A percentile compares a stretch with the other conserved stretches of the same genome.
These are phyloP conservation scores for Crocidura indochinensis DNA, from an alignment of 2,797 vertebrate species.

Conservation along the genomic window DNA sequence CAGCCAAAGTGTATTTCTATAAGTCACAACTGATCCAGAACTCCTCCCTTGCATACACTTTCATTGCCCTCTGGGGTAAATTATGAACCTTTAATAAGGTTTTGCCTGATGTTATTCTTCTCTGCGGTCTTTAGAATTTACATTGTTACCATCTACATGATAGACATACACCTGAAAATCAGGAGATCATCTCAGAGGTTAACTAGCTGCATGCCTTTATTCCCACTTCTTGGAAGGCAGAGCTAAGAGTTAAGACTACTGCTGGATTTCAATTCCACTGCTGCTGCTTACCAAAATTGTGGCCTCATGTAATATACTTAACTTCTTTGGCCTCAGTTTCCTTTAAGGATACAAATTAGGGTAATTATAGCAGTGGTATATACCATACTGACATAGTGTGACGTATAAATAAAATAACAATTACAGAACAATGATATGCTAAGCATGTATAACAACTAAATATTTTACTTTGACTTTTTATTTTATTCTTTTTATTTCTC, in stretches of 20 bases:
- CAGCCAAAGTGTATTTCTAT: neutral
- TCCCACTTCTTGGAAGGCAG: neutral
- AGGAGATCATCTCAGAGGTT: neutral
- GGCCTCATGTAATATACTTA: neutral
- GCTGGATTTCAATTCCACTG: neutral
- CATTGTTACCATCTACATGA: neutral
- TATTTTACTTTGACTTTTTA: neutral
- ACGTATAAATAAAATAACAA: neutral
- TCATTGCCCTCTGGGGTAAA: neutral
- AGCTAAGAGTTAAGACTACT: neutral
- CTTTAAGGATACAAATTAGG: neutral
- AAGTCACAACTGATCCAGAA: neutral
- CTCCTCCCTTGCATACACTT: neutral
- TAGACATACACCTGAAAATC: neutral
- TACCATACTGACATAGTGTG: neutral
- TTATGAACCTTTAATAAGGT: neutral
- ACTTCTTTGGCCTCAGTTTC: neutral
- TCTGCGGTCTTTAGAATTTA: conserved; percentile 47
- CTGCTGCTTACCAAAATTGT: neutral
- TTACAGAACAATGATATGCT: neutral
- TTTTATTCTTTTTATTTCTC: neutral
- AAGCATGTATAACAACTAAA: neutral
- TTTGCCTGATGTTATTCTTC: neutral
- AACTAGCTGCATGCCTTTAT: neutral
- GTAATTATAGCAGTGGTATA: neutral